Evolutionary conservation across 2,888 invertebrate genomes (phyloP).

Genomic region (Leptopterna dolabrata): DNA sequence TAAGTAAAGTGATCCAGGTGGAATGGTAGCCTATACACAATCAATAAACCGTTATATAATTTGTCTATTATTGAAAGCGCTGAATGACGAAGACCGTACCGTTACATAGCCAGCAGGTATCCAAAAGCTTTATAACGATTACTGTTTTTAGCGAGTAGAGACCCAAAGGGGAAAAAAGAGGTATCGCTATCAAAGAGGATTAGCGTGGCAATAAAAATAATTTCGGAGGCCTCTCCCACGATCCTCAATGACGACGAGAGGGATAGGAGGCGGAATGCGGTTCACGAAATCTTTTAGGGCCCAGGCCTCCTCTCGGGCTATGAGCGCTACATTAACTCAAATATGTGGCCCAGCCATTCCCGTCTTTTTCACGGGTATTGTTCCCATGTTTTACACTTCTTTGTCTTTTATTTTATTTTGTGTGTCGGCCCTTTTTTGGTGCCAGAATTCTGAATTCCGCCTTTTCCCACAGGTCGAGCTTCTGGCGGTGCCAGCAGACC

Average conservation of each 20-base stretch:
- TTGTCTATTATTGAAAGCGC: not conserved
- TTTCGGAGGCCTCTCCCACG: slow-evolving; percentile 50
- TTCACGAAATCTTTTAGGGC: slow-evolving; percentile 34
- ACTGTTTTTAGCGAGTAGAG: not conserved
- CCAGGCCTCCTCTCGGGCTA: not conserved
- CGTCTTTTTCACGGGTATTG: slow-evolving; percentile 35
- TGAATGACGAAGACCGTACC: not conserved
- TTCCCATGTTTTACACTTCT: slow-evolving; percentile 36
- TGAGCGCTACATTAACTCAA: slow-evolving; percentile 28
- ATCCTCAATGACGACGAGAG: slow-evolving; percentile 37
- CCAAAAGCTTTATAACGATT: not conserved
- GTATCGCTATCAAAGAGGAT: slow-evolving; percentile 18
- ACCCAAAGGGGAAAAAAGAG: not conserved
- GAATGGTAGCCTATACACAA: too few relatives aligned
- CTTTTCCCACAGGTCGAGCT: not conserved
- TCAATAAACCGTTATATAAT: too few relatives aligned
- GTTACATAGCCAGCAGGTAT: not conserved
- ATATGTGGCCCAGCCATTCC: slow-evolving; percentile 19
- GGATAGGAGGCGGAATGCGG: slow-evolving; percentile 39
- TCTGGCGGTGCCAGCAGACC: not conserved
- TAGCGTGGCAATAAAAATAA: slow-evolving; percentile 50
- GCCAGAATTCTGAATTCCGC: not conserved
- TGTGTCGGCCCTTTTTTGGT: not conserved
- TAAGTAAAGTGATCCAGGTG: too few relatives aligned
- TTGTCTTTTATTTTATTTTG: not conserved